Base-by-base conservation (phyloP, 2,888 invertebrate species). In the Orgyia antiqua region DNA sequence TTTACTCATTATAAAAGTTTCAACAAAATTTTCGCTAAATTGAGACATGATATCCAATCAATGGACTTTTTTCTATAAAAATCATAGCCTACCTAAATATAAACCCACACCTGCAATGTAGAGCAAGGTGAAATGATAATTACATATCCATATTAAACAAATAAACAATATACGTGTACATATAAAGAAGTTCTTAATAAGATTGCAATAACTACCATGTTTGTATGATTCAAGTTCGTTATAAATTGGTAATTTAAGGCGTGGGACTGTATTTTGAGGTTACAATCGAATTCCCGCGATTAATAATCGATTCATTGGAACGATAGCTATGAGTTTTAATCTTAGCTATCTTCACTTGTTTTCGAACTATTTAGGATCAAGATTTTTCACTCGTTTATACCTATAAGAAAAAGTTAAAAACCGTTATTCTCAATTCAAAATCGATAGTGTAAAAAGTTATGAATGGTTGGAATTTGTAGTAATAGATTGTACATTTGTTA, bases 121-220 rank as follows among this genome's bases (percentile, higher is more conserved):
- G 76, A 72, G 70, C 77, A 69, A 78, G 78, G 78, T 72, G 63
- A 74, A 68, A 68, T 63, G 56, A 58, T 77, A 75, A 76, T 76
- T 72, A 73, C 38, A 59, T 39, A 56, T 40, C 61, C 58, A 66
- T 72, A 67, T 61, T 54, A 58, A 67, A 57, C 63, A 42, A 45
- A 35, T 28, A 36, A 41, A 54, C 47, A 46, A 49, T 35, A 33
- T 27, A 25, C 25, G 21, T 28, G 33, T 39, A 35, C 42, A 46
- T 26, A 25, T 12, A 30, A 33, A 40, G 39, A 51, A 27, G 33
- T 34, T 32, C 42, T 39, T 62, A 59, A 46, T 24, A 5, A 29
- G 27, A 30, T 39, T 18, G 34, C 1, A 10, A 41, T 58, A 68
- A 47, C 42, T 51, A 38, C 29, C 19, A 58, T 48, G 56, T 51